Conservation (phyloP, 2,113 vertebrate genomes). For the Eudyptes chrysolophus region DNA sequence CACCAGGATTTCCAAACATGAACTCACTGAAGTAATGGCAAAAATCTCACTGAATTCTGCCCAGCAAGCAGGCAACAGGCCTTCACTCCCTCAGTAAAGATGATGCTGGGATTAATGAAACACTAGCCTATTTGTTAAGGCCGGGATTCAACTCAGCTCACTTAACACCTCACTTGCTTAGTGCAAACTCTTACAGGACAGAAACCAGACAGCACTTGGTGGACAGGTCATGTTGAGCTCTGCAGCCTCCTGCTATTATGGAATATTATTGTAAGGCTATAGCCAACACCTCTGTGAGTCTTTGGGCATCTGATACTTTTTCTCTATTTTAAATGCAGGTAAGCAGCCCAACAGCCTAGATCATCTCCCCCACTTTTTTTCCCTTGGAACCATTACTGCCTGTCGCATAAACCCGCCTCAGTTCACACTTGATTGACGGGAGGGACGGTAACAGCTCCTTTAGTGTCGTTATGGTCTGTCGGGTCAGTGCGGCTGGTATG, state of each 20-base stretch:
- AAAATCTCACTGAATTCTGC: background rate
- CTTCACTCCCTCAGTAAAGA: background rate
- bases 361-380: background rate
- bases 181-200: background rate
- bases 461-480: constrained; percentile 34
- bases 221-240: background rate
- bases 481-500: background rate
- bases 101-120: background rate
- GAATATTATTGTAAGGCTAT: background rate
- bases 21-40: rapidly evolving
- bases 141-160: background rate
- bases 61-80: background rate
- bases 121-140: background rate
- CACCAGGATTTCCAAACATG: background rate
- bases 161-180: background rate
- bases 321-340: background rate
- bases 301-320: background rate
- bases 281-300: background rate
- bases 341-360: background rate
- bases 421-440: constrained; percentile 43
- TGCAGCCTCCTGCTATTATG: background rate
- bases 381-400: background rate
- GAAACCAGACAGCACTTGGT: background rate
- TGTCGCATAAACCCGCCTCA: background rate
- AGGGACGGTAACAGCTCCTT: constrained; percentile 41